phyloP scores from a whole-genome alignment of 64 coral and sea anemone genomes.

The Astreopora myriophthalma region DNA sequence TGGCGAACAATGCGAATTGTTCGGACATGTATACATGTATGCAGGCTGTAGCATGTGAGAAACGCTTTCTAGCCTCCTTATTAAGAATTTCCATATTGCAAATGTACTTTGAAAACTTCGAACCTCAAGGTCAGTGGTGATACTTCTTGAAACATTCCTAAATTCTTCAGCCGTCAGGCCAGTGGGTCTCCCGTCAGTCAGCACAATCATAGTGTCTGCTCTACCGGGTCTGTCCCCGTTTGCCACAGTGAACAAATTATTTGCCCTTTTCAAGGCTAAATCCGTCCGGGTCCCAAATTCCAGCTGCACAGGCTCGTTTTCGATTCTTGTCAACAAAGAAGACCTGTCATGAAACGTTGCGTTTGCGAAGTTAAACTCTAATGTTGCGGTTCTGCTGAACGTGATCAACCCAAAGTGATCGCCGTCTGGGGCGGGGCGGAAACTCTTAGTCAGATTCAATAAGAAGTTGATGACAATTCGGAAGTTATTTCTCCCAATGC shows the following conservation, averaged over 20 bases:
- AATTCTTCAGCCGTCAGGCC: neutral
- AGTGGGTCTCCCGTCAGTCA: neutral
- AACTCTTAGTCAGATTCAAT: neutral
- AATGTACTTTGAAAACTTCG: no score
- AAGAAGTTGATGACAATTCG: neutral
- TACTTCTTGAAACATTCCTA: no score
- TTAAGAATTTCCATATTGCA: no score
- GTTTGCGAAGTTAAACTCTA: neutral
- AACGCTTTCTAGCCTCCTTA: no score
- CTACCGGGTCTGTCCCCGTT: neutral
- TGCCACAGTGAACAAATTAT: neutral
- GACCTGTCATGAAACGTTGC: rapidly evolving
- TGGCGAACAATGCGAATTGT: no score
- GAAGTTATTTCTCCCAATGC: neutral
- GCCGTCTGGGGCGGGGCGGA: neutral
- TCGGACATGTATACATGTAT: no score
- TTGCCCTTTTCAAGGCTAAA: neutral
- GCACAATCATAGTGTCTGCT: neutral
- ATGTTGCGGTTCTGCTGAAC: neutral
- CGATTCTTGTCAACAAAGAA: neutral
- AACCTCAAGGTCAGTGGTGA: no score
- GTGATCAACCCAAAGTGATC: neutral
- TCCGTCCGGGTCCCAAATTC: neutral
- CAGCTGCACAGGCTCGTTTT: neutral
- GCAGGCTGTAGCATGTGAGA: no score